phyloP scores from a whole-genome alignment of 2,113 vertebrate species.

The Ochotona curzoniae region DNA sequence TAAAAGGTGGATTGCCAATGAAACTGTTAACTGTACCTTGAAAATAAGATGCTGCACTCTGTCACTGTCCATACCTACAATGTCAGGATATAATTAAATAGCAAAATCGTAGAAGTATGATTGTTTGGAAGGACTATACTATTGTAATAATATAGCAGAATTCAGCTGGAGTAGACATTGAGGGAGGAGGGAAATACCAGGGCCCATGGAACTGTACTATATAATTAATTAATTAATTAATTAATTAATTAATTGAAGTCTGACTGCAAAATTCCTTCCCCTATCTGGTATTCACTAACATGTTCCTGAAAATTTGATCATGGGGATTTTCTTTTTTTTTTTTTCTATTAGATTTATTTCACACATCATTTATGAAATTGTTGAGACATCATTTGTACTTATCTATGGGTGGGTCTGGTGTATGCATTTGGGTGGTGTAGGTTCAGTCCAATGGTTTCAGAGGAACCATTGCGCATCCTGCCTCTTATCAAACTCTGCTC shows the following conservation, averaged over 20 bases:
- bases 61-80: no score
- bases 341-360: background rate
- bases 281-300: background rate
- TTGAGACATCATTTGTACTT: background rate
- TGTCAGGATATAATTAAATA: no score
- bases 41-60: no score
- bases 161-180: no score
- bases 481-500: conserved; percentile 71
- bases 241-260: background rate
- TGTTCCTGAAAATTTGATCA: background rate
- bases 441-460: conserved; percentile 33
- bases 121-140: no score
- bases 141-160: no score
- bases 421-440: background rate
- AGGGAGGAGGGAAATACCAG: no score
- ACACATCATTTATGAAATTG: background rate
- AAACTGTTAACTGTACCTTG: no score
- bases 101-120: no score
- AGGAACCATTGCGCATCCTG: conserved; percentile 63
- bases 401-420: background rate
- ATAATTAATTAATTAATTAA: no score
- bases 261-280: background rate
- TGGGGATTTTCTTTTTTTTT: background rate
- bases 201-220: no score
- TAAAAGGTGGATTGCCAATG: no score